These are phyloP conservation scores for Palaemon carinicauda DNA, from an alignment of 1,140 invertebrate genomes.

Conservation along the genomic window DNA sequence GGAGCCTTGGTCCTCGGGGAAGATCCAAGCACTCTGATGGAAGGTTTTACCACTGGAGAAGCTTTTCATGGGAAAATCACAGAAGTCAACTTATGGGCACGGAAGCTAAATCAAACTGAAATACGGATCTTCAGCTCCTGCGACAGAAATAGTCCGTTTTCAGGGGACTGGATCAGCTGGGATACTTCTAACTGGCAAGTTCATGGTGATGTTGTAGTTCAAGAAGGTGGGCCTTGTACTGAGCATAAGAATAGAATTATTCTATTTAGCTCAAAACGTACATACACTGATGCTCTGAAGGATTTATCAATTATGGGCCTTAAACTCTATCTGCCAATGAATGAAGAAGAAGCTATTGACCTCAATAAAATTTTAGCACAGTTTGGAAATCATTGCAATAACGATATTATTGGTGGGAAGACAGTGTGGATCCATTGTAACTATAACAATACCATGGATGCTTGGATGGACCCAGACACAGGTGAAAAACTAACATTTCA, in stretches of 20 bases:
- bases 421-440: conserved; percentile 3
- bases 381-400: not conserved
- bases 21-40: not conserved
- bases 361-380: not conserved
- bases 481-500: not conserved
- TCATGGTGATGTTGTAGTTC: not conserved
- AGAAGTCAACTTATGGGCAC: conserved; percentile 13
- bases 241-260: not conserved
- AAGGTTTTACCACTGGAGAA: not conserved
- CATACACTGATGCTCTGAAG: not conserved
- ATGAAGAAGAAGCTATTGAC: not conserved
- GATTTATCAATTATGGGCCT: conserved; percentile 3
- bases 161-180: conserved; percentile 41
- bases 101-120: not conserved
- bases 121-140: not conserved
- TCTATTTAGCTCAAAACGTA: not conserved
- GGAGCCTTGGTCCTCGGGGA: conserved; percentile 18
- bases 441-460: not conserved
- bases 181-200: not conserved
- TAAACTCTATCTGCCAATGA: not conserved
- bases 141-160: not conserved
- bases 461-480: not conserved
- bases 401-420: not conserved
- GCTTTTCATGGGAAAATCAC: conserved; percentile 12
- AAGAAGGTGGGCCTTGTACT: not conserved